These are phyloP conservation scores for Lepus oiostolus DNA, from an alignment of 2,797 vertebrate genomes.

Conservation along the genomic window DNA sequence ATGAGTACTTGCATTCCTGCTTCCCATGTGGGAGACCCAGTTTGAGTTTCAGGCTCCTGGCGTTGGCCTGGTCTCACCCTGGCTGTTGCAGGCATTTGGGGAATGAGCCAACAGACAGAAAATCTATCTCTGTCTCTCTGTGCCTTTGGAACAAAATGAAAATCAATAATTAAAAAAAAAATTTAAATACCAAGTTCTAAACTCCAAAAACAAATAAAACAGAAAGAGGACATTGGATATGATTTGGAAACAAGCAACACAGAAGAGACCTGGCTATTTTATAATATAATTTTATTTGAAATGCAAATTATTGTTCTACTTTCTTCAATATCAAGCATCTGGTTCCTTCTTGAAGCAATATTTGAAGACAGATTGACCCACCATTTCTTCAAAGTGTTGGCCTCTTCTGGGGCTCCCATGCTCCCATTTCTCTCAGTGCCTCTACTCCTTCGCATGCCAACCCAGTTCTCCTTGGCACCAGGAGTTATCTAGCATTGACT, in stretches of 20 bases:
- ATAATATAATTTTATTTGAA: constrained; percentile 27
- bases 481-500: not conserved
- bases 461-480: not conserved
- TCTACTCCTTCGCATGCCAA: not conserved
- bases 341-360: constrained; percentile 56
- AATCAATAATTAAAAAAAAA: too few species aligned
- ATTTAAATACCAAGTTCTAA: not conserved
- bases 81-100: too few species aligned
- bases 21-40: too few species aligned
- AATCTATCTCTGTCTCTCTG: too few species aligned
- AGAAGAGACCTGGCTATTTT: constrained; percentile 10
- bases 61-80: too few species aligned
- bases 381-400: not conserved
- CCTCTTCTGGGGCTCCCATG: not conserved
- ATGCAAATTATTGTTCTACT: not conserved
- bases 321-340: constrained; percentile 57
- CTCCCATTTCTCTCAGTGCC: not conserved
- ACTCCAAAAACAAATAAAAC: not conserved
- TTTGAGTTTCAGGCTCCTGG: too few species aligned
- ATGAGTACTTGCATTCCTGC: too few species aligned
- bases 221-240: not conserved
- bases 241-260: constrained; percentile 19
- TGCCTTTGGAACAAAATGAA: too few species aligned
- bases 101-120: too few species aligned
- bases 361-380: constrained; percentile 58